These are phyloP conservation scores for Grammomys dolichurus DNA, from an alignment of 2,113 vertebrate species.

Conservation along the genomic window DNA sequence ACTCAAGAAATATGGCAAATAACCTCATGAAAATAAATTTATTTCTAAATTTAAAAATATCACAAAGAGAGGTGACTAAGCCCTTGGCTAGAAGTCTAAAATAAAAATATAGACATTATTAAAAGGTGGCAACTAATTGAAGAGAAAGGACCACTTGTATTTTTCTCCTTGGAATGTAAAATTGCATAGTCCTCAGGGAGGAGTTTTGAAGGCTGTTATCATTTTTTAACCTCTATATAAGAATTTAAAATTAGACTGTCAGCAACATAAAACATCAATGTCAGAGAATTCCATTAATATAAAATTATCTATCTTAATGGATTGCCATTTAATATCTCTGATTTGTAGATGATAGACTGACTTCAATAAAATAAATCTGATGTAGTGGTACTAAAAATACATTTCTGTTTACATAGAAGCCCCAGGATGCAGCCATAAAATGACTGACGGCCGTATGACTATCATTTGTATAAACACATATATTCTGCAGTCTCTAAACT, in stretches of 20 bases:
- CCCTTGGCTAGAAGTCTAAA: constrained; percentile 21
- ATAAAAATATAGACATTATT: constrained; percentile 20
- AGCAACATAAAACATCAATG: neutral
- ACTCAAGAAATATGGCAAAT: constrained; percentile 7
- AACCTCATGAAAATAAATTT: constrained; percentile 31
- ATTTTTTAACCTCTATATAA: neutral
- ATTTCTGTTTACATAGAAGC: constrained; percentile 48
- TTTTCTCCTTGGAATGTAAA: neutral
- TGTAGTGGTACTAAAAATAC: constrained; percentile 11
- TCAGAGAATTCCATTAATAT: constrained; percentile 39
- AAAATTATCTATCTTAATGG: constrained; percentile 43
- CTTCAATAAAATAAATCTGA: constrained; percentile 49
- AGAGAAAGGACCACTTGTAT: neutral
- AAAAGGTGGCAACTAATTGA: neutral
- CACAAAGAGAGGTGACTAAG: neutral
- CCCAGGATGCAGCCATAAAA: neutral
- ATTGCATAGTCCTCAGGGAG: neutral
- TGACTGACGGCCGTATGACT: neutral
- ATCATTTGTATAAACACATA: neutral
- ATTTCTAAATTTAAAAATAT: neutral
- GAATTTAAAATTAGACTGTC: constrained; percentile 31
- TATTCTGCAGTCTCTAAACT: neutral
- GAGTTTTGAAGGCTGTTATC: neutral
- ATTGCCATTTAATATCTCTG: constrained; percentile 50
- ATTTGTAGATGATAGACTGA: constrained; percentile 8